Evolutionary conservation across 2,797 vertebrate species (phyloP).

Genomic region (Lepilemur septentrionalis): DNA sequence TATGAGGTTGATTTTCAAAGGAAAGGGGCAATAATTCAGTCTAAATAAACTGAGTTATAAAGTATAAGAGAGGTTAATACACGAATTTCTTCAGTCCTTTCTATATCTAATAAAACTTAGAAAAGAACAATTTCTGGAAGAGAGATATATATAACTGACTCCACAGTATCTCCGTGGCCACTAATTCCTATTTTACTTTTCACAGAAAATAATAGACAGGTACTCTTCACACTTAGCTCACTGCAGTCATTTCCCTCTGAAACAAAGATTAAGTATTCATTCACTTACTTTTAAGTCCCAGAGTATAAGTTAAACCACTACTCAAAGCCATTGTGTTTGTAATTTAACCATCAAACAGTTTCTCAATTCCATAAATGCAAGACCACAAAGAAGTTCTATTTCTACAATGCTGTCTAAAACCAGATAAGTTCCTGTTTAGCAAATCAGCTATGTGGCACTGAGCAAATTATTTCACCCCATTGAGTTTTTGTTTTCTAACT

Average conservation of each 20-base stretch:
- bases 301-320: neutral
- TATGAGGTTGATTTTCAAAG: neutral
- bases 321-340: neutral
- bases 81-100: neutral
- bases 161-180: neutral
- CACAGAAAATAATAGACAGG: neutral
- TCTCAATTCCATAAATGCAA: constrained; percentile 1
- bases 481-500: constrained; percentile 1
- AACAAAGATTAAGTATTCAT: neutral
- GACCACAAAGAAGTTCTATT: neutral
- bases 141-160: neutral
- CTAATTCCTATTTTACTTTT: neutral
- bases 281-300: neutral
- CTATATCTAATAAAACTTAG: neutral
- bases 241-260: neutral
- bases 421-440: neutral
- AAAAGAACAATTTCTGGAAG: neutral
- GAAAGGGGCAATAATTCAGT: neutral
- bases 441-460: neutral
- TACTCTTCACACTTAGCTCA: neutral
- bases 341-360: neutral
- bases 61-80: neutral
- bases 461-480: neutral
- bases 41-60: neutral
- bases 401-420: neutral